phyloP scores from a whole-genome alignment of 2,113 vertebrate species.

The Saimiri boliviensis region DNA sequence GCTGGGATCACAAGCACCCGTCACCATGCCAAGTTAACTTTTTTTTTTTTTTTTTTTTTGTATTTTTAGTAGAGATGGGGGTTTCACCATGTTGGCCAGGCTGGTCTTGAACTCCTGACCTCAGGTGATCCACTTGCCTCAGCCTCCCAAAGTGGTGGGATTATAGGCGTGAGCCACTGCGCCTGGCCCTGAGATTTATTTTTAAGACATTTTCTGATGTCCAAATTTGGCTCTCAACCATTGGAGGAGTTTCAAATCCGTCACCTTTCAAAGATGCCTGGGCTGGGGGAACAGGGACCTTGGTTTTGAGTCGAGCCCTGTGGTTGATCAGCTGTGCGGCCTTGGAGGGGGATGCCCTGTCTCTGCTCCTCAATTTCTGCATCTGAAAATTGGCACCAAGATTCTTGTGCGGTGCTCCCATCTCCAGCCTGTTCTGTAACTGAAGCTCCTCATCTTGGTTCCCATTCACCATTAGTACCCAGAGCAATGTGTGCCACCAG shows the following conservation, averaged over 20 bases:
- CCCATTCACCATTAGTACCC: not conserved
- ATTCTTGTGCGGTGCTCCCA: accelerated
- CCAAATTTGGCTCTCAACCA: not conserved
- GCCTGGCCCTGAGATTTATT: not conserved
- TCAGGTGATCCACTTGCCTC: no score
- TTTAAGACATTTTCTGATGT: not conserved
- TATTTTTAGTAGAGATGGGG: no score
- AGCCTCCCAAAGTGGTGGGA: no score
- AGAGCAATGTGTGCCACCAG: not conserved
- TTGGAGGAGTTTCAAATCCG: not conserved
- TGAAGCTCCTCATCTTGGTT: not conserved
- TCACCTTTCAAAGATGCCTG: not conserved
- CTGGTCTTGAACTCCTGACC: no score
- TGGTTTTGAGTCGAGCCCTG: not conserved
- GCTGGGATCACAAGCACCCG: no score
- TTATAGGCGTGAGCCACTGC: no score
- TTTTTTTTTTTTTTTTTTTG: no score
- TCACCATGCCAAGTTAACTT: no score
- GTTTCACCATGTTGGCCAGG: no score
- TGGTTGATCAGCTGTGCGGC: not conserved
- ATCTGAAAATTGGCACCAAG: accelerated
- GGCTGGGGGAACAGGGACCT: not conserved
- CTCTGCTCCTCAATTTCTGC: not conserved
- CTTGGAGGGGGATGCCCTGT: not conserved
- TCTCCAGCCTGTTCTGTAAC: not conserved